Base-by-base conservation (phyloP, 2,888 invertebrate species). In the Diarsia brunnea region DNA sequence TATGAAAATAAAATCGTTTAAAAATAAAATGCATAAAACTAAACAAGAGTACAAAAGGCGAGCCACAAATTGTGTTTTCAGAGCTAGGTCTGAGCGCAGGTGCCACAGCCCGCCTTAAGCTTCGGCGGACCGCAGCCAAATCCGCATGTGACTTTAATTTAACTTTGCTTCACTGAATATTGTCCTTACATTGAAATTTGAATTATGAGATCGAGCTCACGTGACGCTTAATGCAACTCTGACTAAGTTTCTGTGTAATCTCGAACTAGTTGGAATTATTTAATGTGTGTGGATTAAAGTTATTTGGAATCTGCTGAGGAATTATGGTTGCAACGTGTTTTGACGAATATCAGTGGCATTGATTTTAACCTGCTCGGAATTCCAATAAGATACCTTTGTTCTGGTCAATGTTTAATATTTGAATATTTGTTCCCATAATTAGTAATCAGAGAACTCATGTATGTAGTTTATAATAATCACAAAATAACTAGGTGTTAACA, bases 61-160 rank as follows among this genome's bases (percentile, higher is more conserved):
- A 82, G 84, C 94, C 94, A 92, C 94, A 95, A 95, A 95, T 95
- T 94, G 94, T 94, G 92, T 95, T 95, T 94, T 92, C 94, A 94
- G 91, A 92, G 91, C 89, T 91, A 88, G 89, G 91, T 91, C 72
- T 85, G 88, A 87, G 92, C 90, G 94, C 96, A 95, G 95, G 95
- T 95, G 95, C 91, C 89, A 85, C 83, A 87, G 89, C 90, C 87
- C 87, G 91, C 91, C 93, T 93, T 95, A 93, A 95, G 95, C 95
- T 92, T 87, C 87, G 89, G 89, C 92, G 90, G 92, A 88, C 92
- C 93, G 90, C 90, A 91, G 89, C 93, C 91, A 94, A 95, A 95
- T 95, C 95, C 95, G 93, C 92, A 93, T 92, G 90, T 93, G 94
- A 95, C 94, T 96, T 95, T 95, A 94, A 96, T 96, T 96, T 96